A percentile compares a stretch with the other conserved stretches of the same genome.
phyloP scores from a whole-genome alignment of 2,797 vertebrate species.

The Dipus sagitta region DNA sequence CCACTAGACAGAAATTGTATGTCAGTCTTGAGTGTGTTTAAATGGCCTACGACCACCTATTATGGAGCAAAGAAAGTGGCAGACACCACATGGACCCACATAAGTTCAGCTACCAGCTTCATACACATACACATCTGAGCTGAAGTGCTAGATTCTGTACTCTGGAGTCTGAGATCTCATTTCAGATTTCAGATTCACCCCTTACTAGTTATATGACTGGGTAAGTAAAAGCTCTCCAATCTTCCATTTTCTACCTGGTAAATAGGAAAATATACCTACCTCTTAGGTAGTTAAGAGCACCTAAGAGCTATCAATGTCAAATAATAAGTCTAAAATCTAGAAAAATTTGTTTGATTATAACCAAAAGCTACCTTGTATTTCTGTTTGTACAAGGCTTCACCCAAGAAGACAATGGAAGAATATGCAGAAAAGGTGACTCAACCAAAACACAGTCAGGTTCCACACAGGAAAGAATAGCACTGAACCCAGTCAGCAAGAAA shows the following conservation, averaged over 20 bases:
- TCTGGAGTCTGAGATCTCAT: conserved; percentile 35
- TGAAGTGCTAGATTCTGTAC: conserved; percentile 19
- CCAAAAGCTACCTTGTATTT: conserved; percentile 35
- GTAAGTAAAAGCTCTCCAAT: conserved; percentile 53
- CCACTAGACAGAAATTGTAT: conserved; percentile 46
- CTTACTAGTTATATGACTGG: conserved; percentile 43
- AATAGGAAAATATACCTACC: conserved; percentile 71
- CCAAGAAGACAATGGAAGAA: conserved; percentile 65
- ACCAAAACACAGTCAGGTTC: conserved; percentile 53
- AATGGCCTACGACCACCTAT: conserved; percentile 38
- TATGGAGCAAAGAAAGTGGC: conserved; percentile 40
- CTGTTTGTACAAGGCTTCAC: conserved; percentile 64
- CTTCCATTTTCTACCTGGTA: conserved; percentile 55
- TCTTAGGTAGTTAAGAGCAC: conserved; percentile 56
- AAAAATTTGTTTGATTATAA: conserved; percentile 52
- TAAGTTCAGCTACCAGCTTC: conserved; percentile 59
- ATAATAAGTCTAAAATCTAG: conserved; percentile 42
- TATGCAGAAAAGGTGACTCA: conserved; percentile 22
- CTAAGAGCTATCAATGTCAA: conserved; percentile 33
- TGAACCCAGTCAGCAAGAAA: conserved; percentile 32
- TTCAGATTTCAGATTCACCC: conserved; percentile 50
- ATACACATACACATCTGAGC: conserved; percentile 8
- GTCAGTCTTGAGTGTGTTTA: conserved; percentile 33
- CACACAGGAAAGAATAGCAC: conserved; percentile 41
- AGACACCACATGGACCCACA: conserved; percentile 38